phyloP scores from a whole-genome alignment of 2,888 invertebrate genomes.

The Teleogryllus oceanicus region DNA sequence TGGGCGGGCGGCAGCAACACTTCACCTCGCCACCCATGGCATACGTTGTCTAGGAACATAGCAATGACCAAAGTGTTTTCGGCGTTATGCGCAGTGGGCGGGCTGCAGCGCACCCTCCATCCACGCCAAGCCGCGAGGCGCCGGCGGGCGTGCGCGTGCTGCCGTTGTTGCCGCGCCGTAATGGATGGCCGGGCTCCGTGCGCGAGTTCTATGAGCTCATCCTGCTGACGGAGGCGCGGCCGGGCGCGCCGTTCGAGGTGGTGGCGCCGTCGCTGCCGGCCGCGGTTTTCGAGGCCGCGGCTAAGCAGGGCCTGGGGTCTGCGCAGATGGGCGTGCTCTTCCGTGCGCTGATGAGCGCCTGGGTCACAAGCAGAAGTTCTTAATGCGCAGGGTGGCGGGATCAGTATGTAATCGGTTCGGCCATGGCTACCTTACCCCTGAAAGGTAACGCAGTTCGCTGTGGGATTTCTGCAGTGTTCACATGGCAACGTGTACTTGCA shows the following conservation, averaged over 20 bases:
- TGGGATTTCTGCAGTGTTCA: too few relatives aligned
- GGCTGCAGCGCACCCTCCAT: too few relatives aligned
- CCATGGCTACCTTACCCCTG: slow-evolving; percentile 63
- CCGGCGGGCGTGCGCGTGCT: slow-evolving; percentile 46
- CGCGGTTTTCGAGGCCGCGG: slow-evolving; percentile 56
- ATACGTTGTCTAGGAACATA: too few relatives aligned
- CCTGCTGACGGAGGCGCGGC: slow-evolving; percentile 53
- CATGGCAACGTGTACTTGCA: too few relatives aligned
- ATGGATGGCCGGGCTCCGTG: slow-evolving; percentile 84
- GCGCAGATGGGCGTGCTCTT: slow-evolving; percentile 57
- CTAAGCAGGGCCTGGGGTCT: slow-evolving; percentile 40
- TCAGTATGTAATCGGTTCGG: slow-evolving; percentile 55
- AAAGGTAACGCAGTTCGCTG: slow-evolving; percentile 44
- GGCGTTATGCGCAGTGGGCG: too few relatives aligned
- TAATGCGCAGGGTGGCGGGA: slow-evolving; percentile 79
- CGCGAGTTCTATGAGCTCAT: slow-evolving; percentile 68
- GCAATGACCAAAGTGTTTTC: too few relatives aligned
- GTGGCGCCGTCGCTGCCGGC: slow-evolving; percentile 67
- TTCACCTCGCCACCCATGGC: too few relatives aligned
- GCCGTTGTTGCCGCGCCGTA: slow-evolving; percentile 69
- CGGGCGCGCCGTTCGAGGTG: slow-evolving; percentile 61
- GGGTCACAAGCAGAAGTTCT: slow-evolving; percentile 61
- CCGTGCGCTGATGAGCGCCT: slow-evolving; percentile 64
- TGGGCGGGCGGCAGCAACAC: slow-evolving; percentile 60
- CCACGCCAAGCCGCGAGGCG: slow-evolving; percentile 26